Evolutionary conservation across 2,113 vertebrate species (phyloP), one percentile per base, ranked within the genome.

Genomic region (Hucho hucho): DNA sequence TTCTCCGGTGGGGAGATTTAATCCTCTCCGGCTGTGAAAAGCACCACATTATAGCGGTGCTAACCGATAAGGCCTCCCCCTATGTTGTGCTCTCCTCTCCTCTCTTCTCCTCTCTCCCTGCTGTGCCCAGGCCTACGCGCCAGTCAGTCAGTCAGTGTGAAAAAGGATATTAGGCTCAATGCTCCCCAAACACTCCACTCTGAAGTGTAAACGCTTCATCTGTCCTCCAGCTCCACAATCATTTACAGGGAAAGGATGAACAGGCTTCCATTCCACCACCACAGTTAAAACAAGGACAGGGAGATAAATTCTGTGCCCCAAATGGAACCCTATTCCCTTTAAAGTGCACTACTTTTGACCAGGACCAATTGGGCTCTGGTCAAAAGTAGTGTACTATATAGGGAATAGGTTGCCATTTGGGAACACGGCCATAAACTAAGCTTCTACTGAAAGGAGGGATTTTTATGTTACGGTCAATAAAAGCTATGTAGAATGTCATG

Each of bases 11-110:
- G 47, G 74, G 68, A 76, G 78, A 89, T 91, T 81, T 83, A 90
- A 89, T 87, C 75, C 79, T 64, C 72, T 82, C 56, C 66, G 78
- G 83, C 73, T 70, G 81, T 70, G 80, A 85, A 79, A 72, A 81
- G 84, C 77, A 72, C 84, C 73, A 79, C 79, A 86, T 89, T 80
- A 83, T 75, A 80, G 74, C 78, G 47, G 13, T 47, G 71, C 75
- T 76, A 82, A 88, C 75, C 67, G 77, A 81, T 79, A 75, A 73
- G 69, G 28, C 76, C 73, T 77, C 85, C 69, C 49, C 16, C 49
- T 49, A 2, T 13, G 9, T 1, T 32, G 29, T 32, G 29, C 29
- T 29, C 6, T 46, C 43, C 12, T 12, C 43, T 46, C 43, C 43
- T 46, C 68, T 77, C 53, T 70, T 74, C 37, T 74, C 46, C 64